A percentile compares a stretch with the other conserved stretches of the same genome.
Conservation (phyloP, 2,113 vertebrate species). For the Corythaixoides concolor region DNA sequence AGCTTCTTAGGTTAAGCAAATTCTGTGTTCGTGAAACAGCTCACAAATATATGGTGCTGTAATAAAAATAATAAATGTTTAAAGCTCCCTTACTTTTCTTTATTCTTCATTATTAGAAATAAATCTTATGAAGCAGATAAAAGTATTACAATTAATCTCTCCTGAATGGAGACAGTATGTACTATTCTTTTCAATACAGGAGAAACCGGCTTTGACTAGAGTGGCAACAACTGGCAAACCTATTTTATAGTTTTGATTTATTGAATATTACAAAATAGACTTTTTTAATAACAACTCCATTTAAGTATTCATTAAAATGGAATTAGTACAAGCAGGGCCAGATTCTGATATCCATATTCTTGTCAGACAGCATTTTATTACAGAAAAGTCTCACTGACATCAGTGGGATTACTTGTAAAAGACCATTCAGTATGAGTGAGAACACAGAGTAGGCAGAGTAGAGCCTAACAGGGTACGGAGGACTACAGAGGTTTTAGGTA, state of each 20-base stretch:
- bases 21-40: neutral
- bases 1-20: neutral
- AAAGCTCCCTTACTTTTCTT: conserved; percentile 7
- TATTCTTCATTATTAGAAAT: conserved; percentile 49
- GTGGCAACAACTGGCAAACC: conserved; percentile 43
- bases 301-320: conserved; percentile 69
- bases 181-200: neutral
- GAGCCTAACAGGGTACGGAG: neutral
- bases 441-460: neutral
- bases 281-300: conserved; percentile 62
- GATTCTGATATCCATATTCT: conserved; percentile 63
- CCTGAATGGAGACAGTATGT: conserved; percentile 36
- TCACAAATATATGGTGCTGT: neutral
- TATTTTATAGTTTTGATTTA: conserved; percentile 65
- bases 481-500: neutral
- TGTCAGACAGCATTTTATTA: conserved; percentile 59
- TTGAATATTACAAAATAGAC: conserved; percentile 61
- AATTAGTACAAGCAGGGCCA: conserved; percentile 56
- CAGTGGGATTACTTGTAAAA: conserved; percentile 53
- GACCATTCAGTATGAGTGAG: neutral
- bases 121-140: conserved; percentile 54
- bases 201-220: conserved; percentile 48
- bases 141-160: conserved; percentile 40
- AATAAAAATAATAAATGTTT: conserved; percentile 26
- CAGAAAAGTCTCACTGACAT: conserved; percentile 58